Evolutionary conservation across 2,888 invertebrate species (phyloP).

Genomic region (Coleophora deauratella): DNA sequence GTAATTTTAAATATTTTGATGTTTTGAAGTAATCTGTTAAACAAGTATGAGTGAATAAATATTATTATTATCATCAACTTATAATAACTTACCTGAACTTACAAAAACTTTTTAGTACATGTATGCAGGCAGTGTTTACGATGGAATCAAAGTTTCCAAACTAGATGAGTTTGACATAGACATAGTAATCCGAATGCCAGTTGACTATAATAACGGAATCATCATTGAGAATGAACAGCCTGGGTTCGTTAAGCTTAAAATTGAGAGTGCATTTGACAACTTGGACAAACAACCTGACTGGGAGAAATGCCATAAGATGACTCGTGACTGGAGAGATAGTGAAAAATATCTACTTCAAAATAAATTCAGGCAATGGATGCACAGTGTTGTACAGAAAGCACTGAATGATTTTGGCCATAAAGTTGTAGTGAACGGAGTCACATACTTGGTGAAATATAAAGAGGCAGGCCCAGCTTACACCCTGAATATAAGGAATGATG

Average conservation of each 20-base stretch:
- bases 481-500: conserved; percentile 42
- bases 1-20: no score
- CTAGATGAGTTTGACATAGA: conserved; percentile 78
- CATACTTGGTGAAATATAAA: conserved; percentile 40
- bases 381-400: conserved; percentile 57
- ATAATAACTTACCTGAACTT: neutral
- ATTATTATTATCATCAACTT: no score
- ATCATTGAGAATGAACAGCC: conserved; percentile 49
- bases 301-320: conserved; percentile 50
- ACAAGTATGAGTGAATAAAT: no score
- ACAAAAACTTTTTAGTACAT: conserved; percentile 34
- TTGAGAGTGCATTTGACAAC: conserved; percentile 44
- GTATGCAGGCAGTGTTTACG: conserved; percentile 76
- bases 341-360: conserved; percentile 60
- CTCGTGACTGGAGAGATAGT: conserved; percentile 54
- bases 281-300: conserved; percentile 47
- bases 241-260: conserved; percentile 61
- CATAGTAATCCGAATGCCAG: conserved; percentile 69
- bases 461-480: conserved; percentile 75
- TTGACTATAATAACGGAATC: conserved; percentile 51
- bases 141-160: conserved; percentile 72
- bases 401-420: conserved; percentile 43
- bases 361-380: conserved; percentile 71
- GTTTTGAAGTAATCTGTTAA: no score
- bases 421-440: conserved; percentile 36